phyloP scores from a whole-genome alignment of 92 coral and sea anemone species.

The Blastomussa wellsi region DNA sequence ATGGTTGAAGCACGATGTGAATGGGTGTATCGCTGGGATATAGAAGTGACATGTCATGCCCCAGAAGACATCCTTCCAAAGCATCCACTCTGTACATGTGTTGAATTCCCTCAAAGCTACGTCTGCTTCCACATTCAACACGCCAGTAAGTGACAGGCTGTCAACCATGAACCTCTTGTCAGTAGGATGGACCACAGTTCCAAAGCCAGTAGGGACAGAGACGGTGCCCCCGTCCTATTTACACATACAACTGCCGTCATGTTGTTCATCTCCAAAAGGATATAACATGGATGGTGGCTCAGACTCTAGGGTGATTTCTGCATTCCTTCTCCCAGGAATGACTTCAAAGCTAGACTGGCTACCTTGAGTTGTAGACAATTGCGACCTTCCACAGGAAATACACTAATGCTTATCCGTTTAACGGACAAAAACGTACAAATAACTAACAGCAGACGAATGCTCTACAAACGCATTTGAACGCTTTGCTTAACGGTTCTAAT shows the following conservation, averaged over 20 bases:
- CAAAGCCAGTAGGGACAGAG: conserved; percentile 53
- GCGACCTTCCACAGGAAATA: too few species aligned
- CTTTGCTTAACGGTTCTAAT: too few species aligned
- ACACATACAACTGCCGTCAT: conserved; percentile 58
- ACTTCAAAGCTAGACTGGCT: conserved; percentile 34
- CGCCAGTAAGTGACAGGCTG: conserved; percentile 57
- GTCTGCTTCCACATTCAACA: conserved; percentile 60
- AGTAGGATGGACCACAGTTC: conserved; percentile 61
- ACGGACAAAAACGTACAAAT: too few species aligned
- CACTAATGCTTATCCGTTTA: too few species aligned
- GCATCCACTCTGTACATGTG: conserved; percentile 47
- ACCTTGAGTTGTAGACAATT: conserved; percentile 48
- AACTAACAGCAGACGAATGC: too few species aligned
- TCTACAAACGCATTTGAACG: too few species aligned
- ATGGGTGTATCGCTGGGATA: conserved; percentile 12
- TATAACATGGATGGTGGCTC: conserved; percentile 27
- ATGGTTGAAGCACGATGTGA: conserved; percentile 6
- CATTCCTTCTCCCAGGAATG: conserved; percentile 11
- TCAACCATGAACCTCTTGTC: conserved; percentile 36
- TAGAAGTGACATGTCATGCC: conserved; percentile 15
- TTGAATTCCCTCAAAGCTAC: conserved; percentile 61
- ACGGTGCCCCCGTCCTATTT: conserved; percentile 43
- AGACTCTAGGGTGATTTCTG: conserved; percentile 25
- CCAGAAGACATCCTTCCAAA: conserved; percentile 13
- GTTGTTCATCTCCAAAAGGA: conserved; percentile 63